Conservation (phyloP, 2,113 vertebrate genomes). For the Pomatorhinus ruficollis region DNA sequence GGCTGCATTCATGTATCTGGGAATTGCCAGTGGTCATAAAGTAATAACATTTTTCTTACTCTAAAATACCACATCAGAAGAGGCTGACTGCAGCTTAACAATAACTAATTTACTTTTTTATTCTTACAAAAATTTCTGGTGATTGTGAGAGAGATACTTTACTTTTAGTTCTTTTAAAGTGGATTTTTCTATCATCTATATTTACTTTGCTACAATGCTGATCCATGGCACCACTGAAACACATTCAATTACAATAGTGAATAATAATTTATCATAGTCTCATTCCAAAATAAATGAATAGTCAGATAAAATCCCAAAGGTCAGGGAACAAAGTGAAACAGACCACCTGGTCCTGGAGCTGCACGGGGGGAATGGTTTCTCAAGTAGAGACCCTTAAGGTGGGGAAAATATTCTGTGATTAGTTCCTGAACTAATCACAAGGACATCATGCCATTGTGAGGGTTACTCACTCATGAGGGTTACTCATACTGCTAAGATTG, state of each 20-base stretch:
- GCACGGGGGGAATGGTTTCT: background rate
- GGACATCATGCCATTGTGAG: background rate
- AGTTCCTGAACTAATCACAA: background rate
- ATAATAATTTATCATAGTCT: slow-evolving; percentile 40
- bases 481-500: background rate
- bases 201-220: background rate
- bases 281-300: slow-evolving; percentile 30
- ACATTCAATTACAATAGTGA: background rate
- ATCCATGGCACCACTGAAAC: background rate
- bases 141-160: background rate
- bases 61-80: background rate
- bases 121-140: background rate
- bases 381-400: background rate
- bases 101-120: background rate
- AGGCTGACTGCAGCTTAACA: background rate
- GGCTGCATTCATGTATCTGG: background rate
- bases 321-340: slow-evolving; percentile 25
- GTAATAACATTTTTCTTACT: background rate
- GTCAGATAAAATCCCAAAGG: slow-evolving; percentile 21
- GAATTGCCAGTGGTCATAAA: background rate
- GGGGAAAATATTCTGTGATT: background rate
- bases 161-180: background rate
- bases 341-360: slow-evolving; percentile 1
- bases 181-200: background rate
- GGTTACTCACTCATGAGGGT: no score